Base-by-base conservation (phyloP, 2,888 invertebrate genomes). In the Harmothoe impar region DNA sequence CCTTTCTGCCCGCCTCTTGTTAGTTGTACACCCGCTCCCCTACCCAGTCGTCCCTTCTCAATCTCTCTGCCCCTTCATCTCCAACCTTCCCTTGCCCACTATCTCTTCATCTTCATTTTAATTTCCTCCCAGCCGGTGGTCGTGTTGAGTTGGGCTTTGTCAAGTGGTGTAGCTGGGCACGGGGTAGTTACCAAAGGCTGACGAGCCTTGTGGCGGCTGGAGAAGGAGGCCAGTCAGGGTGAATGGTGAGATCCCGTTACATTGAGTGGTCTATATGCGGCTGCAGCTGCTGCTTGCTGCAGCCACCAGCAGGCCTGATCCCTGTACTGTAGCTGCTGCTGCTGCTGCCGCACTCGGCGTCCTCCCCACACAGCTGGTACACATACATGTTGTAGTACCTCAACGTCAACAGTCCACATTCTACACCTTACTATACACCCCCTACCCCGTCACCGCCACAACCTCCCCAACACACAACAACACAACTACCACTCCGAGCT, bases 111-210 rank as follows among this genome's bases (percentile, higher is more conserved):
- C 62, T 62, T 43, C 23, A 5, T 15, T n/a, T 62, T n/a, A 62
- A n/a, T 62, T n/a, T n/a, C 23, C 62, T 20, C 62, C 62, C 15
- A 62, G 23, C 15, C n/a, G 3, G 62, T 62, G 7, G 12, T 62
- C 3, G 62, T 62, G 62, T n/a, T 62, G 12, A n/a, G 62, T 20
- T n/a, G 62, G 62, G 7, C 20, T 62, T 20, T n/a, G 23, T 20
- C 23, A 20, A n/a, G 62, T 62, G 0, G 62, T 62, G 62, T 62
- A 15, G 62, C n/a, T n/a, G 62, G 62, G n/a, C 62, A 62, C 62
- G 62, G 62, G 62, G 62, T n/a, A n/a, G 62, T 62, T 62, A 62
- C 62, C 62, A 62, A n/a, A 62, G 62, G 23, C 62, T n/a, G 62
- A 62, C 62, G 62, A 15, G 62, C 62, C 62, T 62, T 62, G 62